phyloP scores from a whole-genome alignment of 2,888 invertebrate species.

The Synergus itoensis region DNA sequence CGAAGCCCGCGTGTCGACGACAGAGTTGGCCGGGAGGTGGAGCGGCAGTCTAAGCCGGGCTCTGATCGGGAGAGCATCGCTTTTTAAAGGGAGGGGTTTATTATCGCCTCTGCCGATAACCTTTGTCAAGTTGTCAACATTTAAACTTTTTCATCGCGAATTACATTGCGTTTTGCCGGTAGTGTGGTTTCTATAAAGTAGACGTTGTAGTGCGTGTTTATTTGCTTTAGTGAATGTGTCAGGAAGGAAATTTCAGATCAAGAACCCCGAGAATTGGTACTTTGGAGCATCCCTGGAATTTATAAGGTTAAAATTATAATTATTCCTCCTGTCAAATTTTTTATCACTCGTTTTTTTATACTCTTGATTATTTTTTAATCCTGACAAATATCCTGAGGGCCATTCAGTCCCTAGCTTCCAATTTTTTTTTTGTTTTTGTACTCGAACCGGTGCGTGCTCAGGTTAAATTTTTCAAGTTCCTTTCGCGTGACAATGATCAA shows the following conservation, averaged over 20 bases:
- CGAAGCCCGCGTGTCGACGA: slow-evolving; percentile 67
- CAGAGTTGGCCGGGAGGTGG: slow-evolving; percentile 58
- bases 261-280: not conserved
- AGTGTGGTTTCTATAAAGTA: not conserved
- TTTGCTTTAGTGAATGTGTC: slow-evolving; percentile 9
- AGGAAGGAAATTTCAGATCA: not conserved
- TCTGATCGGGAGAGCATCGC: slow-evolving; percentile 62
- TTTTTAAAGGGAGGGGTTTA: not conserved
- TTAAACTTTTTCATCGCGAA: not conserved
- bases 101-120: not conserved
- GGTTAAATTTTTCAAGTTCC: slow-evolving; percentile 36
- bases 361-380: not conserved
- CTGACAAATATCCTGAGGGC: not conserved
- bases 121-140: not conserved
- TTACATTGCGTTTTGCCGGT: not conserved
- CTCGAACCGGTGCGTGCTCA: slow-evolving; percentile 31
- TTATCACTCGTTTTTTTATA: not conserved
- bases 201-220: not conserved
- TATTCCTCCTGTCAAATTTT: slow-evolving; percentile 6
- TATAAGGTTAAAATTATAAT: not conserved
- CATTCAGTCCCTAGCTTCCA: not conserved
- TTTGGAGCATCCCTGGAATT: not conserved
- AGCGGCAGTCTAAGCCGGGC: slow-evolving; percentile 67
- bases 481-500: slow-evolving; percentile 39
- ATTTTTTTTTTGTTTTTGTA: slow-evolving; percentile 30